Evolutionary conservation across 2,113 vertebrate species (phyloP).

Genomic region (Sakesphorus luctuosus): DNA sequence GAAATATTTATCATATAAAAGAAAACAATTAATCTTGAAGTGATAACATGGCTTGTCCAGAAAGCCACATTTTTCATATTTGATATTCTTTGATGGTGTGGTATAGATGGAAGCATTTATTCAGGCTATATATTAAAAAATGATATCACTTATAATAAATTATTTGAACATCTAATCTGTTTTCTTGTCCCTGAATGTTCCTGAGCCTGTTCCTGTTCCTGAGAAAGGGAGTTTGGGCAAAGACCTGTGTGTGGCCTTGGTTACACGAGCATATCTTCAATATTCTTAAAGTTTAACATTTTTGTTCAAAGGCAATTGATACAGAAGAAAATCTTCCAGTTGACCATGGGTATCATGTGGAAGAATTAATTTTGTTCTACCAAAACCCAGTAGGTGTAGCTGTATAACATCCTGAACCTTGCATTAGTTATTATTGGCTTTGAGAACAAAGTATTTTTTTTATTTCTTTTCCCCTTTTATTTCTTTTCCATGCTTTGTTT

Average conservation of each 20-base stretch:
- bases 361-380: background rate
- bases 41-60: background rate
- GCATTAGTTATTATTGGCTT: background rate
- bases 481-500: background rate
- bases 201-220: background rate
- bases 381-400: background rate
- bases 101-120: background rate
- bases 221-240: background rate
- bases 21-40: constrained; percentile 9
- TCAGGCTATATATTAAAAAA: constrained; percentile 5
- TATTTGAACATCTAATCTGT: background rate
- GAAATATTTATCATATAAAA: constrained; percentile 5
- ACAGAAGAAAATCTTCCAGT: background rate
- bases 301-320: background rate
- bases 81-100: constrained; percentile 16
- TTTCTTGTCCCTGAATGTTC: background rate
- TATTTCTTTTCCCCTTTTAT: background rate
- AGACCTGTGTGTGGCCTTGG: background rate
- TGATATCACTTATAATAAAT: background rate
- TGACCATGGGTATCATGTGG: background rate
- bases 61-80: background rate
- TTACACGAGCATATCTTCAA: background rate
- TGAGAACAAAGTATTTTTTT: background rate
- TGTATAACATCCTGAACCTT: background rate
- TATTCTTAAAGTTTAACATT: background rate